Conservation (phyloP, 2,888 invertebrate species). For the Dasysyrphus albostriatus region DNA sequence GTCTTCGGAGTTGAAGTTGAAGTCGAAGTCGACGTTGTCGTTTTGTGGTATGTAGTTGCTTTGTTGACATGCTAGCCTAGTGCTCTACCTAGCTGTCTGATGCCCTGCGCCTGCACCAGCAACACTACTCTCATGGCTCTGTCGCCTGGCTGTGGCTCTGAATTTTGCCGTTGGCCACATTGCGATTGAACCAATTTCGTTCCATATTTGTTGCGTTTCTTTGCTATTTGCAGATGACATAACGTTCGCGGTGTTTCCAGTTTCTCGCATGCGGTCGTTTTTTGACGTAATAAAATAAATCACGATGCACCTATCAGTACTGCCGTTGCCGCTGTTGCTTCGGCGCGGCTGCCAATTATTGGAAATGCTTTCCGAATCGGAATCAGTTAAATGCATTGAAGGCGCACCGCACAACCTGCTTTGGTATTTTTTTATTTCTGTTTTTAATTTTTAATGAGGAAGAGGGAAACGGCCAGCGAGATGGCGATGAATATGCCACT, state of each 20-base stretch:
- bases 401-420: conserved; percentile 28
- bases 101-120: conserved; percentile 49
- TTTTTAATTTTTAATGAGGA: conserved; percentile 45
- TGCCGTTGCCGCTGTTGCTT: neutral
- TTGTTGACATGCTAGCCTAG: conserved; percentile 77
- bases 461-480: conserved; percentile 45
- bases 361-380: conserved; percentile 74
- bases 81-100: conserved; percentile 74
- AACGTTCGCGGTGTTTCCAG: conserved; percentile 75
- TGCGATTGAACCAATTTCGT: conserved; percentile 74
- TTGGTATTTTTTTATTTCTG: conserved; percentile 25
- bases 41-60: conserved; percentile 59
- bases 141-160: conserved; percentile 47
- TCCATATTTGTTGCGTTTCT: conserved; percentile 76
- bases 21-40: conserved; percentile 36
- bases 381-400: conserved; percentile 62
- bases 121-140: conserved; percentile 47
- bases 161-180: conserved; percentile 57
- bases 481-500: conserved; percentile 37
- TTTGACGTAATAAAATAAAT: conserved; percentile 75
- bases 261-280: conserved; percentile 70
- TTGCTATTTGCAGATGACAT: conserved; percentile 76
- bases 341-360: conserved; percentile 69
- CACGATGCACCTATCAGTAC: conserved; percentile 73
- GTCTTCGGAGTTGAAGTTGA: conserved; percentile 15